Conservation (phyloP, 2,888 invertebrate genomes). For the Byasa hedistus region DNA sequence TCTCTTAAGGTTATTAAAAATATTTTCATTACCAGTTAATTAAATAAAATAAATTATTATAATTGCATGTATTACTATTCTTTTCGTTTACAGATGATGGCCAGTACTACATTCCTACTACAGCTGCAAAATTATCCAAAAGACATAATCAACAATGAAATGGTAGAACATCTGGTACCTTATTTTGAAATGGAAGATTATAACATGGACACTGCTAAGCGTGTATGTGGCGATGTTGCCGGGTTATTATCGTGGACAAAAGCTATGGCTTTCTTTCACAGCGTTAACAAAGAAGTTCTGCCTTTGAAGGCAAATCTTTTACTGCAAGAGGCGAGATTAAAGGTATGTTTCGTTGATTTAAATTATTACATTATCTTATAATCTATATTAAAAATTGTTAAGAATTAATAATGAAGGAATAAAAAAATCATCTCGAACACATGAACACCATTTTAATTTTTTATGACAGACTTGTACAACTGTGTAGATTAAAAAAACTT, state of each 20-base stretch:
- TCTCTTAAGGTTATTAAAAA: slow-evolving; percentile 87
- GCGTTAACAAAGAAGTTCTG: slow-evolving; percentile 97
- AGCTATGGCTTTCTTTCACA: slow-evolving; percentile 96
- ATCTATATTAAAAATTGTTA: no score
- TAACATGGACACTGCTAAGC: slow-evolving; percentile 96
- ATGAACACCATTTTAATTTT: no score
- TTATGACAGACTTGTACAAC: no score
- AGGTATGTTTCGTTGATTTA: slow-evolving; percentile 57
- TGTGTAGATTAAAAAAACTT: no score
- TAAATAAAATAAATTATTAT: slow-evolving; percentile 1
- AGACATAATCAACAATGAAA: slow-evolving; percentile 97
- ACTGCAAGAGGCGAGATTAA: slow-evolving; percentile 92
- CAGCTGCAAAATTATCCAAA: slow-evolving; percentile 97
- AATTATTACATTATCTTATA: not conserved
- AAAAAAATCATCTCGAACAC: no score
- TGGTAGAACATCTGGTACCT: slow-evolving; percentile 94
- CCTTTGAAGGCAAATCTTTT: slow-evolving; percentile 95
- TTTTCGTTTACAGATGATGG: slow-evolving; percentile 88
- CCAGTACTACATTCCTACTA: slow-evolving; percentile 93
- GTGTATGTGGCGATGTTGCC: slow-evolving; percentile 98
- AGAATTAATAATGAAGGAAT: no score
- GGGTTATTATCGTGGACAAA: slow-evolving; percentile 97
- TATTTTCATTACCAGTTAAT: slow-evolving; percentile 7
- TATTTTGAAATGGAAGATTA: slow-evolving; percentile 98
- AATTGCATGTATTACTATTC: slow-evolving; percentile 4